A percentile compares a stretch with the other conserved stretches of the same genome.
phyloP scores from a whole-genome alignment of 2,888 invertebrate species.

The Agrenia bidenticulata region DNA sequence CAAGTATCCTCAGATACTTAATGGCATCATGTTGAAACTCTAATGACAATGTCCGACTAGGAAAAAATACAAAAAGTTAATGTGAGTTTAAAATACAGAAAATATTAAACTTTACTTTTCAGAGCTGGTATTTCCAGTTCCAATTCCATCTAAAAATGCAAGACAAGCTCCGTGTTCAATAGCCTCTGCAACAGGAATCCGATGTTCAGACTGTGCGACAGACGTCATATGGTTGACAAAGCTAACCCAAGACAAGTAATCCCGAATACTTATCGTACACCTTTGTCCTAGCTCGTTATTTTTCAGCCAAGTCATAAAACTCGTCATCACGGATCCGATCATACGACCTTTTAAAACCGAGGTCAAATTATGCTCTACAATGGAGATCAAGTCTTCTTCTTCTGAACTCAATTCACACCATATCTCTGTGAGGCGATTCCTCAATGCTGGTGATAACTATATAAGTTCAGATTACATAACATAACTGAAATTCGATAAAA shows the following conservation, averaged over 20 bases:
- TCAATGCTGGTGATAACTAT: constrained; percentile 85
- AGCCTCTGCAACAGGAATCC: constrained; percentile 62
- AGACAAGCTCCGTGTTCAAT: constrained; percentile 88
- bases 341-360: constrained; percentile 67
- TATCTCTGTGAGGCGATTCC: constrained; percentile 98
- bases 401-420: constrained; percentile 85
- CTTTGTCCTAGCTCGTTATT: constrained; percentile 56
- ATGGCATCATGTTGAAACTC: background rate
- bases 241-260: constrained; percentile 86
- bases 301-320: constrained; percentile 46
- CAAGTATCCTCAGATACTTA: constrained; percentile 17
- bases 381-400: constrained; percentile 72
- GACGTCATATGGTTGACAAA: constrained; percentile 72
- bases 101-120: constrained; percentile 60
- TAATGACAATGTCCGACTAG: background rate
- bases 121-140: constrained; percentile 74
- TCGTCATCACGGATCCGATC: constrained; percentile 62
- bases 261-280: constrained; percentile 84
- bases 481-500: background rate
- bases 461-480: constrained; percentile 40
- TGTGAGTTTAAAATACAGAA: constrained; percentile 1
- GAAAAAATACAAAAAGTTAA: background rate
- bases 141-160: constrained; percentile 87
- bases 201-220: constrained; percentile 50
- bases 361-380: constrained; percentile 76